These are phyloP conservation scores for Mallotus villosus DNA, from an alignment of 2,797 vertebrate genomes.

Conservation along the genomic window DNA sequence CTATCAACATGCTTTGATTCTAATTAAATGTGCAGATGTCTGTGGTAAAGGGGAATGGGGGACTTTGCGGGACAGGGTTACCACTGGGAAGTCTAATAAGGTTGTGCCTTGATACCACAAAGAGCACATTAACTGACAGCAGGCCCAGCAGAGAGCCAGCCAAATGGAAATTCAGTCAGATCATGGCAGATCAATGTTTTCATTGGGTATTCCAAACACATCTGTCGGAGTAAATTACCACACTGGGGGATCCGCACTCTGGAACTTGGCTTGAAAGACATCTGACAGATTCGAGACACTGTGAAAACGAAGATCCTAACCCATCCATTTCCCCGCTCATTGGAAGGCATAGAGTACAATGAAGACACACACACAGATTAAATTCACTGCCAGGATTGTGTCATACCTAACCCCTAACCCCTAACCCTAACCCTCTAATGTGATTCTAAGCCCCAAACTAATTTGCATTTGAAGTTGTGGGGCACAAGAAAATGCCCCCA, in stretches of 20 bases:
- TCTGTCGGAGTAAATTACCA: constrained; percentile 43
- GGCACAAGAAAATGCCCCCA: too few relatives aligned
- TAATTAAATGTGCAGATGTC: constrained; percentile 22
- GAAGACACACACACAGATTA: too few relatives aligned
- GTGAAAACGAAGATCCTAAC: neutral
- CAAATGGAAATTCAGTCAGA: constrained; percentile 54
- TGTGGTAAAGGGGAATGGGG: constrained; percentile 32
- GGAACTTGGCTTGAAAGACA: constrained; percentile 23
- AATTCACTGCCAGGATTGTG: too few relatives aligned
- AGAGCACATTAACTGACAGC: constrained; percentile 49
- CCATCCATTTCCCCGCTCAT: neutral
- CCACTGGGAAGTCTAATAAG: constrained; percentile 48
- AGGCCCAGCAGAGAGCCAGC: constrained; percentile 40
- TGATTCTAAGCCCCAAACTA: too few relatives aligned
- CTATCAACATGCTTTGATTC: constrained; percentile 17
- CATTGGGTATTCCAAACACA: constrained; percentile 48
- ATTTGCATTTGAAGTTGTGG: too few relatives aligned
- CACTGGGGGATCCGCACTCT: constrained; percentile 20
- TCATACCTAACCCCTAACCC: too few relatives aligned
- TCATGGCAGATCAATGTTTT: constrained; percentile 44
- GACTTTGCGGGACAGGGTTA: constrained; percentile 24
- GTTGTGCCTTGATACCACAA: constrained; percentile 40
- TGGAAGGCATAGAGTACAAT: neutral
- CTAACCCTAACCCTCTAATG: too few relatives aligned
- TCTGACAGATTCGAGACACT: neutral